These are phyloP conservation scores for Acanthoscelides obtectus DNA, from an alignment of 2,888 invertebrate species.

Conservation along the genomic window DNA sequence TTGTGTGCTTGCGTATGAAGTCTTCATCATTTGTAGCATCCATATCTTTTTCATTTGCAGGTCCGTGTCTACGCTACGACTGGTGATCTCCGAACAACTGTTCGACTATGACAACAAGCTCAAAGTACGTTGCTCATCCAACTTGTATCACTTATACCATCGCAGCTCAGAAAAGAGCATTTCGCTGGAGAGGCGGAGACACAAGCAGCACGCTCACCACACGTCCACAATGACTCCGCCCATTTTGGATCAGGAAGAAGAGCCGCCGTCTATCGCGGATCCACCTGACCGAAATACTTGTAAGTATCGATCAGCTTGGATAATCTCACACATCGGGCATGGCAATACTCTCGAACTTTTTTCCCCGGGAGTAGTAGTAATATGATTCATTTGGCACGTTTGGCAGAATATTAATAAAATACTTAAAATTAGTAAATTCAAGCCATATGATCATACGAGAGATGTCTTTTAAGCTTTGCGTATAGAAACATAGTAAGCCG, in stretches of 20 bases:
- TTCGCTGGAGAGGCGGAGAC: slow-evolving; percentile 50
- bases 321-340: too few species aligned
- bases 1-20: too few species aligned
- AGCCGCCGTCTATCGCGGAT: background rate
- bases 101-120: slow-evolving; percentile 40
- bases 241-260: background rate
- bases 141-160: slow-evolving; percentile 62
- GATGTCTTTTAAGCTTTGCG: too few species aligned
- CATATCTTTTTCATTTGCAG: slow-evolving; percentile 31
- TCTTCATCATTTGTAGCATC: too few species aligned
- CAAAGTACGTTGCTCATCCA: slow-evolving; percentile 61
- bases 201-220: slow-evolving; percentile 9
- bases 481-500: too few species aligned
- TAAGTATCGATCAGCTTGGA: background rate
- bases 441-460: too few species aligned
- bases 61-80: slow-evolving; percentile 37
- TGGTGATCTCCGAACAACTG: slow-evolving; percentile 36
- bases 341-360: too few species aligned
- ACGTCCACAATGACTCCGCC: background rate
- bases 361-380: too few species aligned
- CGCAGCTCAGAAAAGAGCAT: slow-evolving; percentile 63
- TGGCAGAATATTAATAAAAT: too few species aligned
- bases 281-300: background rate
- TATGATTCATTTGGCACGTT: too few species aligned
- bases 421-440: too few species aligned